Evolutionary conservation across 2,797 vertebrate genomes (phyloP).

Genomic region (Setipinna tenuifilis): DNA sequence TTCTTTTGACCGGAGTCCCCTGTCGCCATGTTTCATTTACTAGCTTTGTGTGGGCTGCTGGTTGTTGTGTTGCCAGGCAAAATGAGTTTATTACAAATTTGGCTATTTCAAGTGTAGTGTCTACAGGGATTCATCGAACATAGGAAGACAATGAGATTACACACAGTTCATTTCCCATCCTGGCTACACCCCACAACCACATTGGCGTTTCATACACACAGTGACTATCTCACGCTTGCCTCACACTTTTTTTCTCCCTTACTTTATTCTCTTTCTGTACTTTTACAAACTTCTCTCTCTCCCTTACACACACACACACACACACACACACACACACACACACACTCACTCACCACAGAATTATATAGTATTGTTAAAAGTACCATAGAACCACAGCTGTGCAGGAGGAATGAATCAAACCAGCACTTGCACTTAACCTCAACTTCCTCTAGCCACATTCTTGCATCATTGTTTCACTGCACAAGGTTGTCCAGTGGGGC

Average conservation of each 20-base stretch:
- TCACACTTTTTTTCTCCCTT: background rate
- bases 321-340: constrained; percentile 15
- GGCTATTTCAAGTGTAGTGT: constrained; percentile 41
- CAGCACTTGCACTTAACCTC: constrained; percentile 69
- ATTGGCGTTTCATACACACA: background rate
- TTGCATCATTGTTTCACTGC: constrained; percentile 74
- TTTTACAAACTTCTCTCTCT: background rate
- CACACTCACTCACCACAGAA: constrained; percentile 23
- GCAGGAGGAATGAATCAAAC: constrained; percentile 61
- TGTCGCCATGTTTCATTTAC: constrained; percentile 42
- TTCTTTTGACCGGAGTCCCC: constrained; percentile 65
- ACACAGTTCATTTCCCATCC: constrained; percentile 37
- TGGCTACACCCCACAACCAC: constrained; percentile 4
- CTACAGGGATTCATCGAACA: constrained; percentile 46
- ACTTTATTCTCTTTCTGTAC: too few species aligned
- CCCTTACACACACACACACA: too few species aligned
- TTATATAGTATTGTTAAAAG: constrained; percentile 55
- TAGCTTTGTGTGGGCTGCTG: constrained; percentile 34
- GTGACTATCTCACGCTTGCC: background rate
- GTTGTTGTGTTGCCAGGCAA: constrained; percentile 42
- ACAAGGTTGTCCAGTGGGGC: constrained; percentile 63
- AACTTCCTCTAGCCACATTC: constrained; percentile 69
- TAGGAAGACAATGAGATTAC: constrained; percentile 51
- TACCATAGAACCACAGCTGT: constrained; percentile 64
- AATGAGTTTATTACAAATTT: constrained; percentile 45